Evolutionary conservation across 2,797 vertebrate genomes (phyloP), one percentile per base, ranked within the genome.

Genomic region (Xiphorhynchus erythropygius): DNA sequence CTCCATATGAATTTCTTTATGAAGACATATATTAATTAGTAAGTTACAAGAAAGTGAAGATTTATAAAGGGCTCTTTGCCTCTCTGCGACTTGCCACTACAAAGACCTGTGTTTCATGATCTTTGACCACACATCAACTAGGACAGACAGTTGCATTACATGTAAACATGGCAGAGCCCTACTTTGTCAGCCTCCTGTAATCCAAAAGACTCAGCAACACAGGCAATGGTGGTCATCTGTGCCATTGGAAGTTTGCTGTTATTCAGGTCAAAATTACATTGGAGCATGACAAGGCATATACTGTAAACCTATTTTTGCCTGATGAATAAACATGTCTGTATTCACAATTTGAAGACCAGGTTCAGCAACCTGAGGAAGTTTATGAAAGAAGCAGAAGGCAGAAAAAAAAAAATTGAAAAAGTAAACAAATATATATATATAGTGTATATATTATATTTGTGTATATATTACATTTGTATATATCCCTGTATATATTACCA

Each of bases 91-190:
- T 57, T 24, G 12, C 25, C 23, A 6, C 6, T 56, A 1, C 25
- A 30, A 84, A 55, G 9, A 32, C 12, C 3, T 56, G 2, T 11
- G 37, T 50, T 65, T 84, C 13, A 24, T n/a, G 9, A 57, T 11
- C 15, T 76, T 57, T 37, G 11, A 56, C 9, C 17, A 44, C 9
- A 25, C 1, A 50, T 10, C 7, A 13, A 5, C 28, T 39, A 62
- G 13, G 11, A 79, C 12, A 60, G 32, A 35, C 0, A 5, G 10
- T 23, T 74, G 8, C 3, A 35, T 30, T 42, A 41, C 3, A 2
- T 7, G 12, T 12, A 82, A 52, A 53, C 8, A 21, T 32, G 32
- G 13, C 7, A 80, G 18, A 77, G 13, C 2, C 0, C 1, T 50
- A 8, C 13, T 70, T n/a, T 60, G 3, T 53, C 47, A 64, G 14